Evolutionary conservation across 2,113 vertebrate species (phyloP).

Genomic region (Cynoglossus semilaevis): DNA sequence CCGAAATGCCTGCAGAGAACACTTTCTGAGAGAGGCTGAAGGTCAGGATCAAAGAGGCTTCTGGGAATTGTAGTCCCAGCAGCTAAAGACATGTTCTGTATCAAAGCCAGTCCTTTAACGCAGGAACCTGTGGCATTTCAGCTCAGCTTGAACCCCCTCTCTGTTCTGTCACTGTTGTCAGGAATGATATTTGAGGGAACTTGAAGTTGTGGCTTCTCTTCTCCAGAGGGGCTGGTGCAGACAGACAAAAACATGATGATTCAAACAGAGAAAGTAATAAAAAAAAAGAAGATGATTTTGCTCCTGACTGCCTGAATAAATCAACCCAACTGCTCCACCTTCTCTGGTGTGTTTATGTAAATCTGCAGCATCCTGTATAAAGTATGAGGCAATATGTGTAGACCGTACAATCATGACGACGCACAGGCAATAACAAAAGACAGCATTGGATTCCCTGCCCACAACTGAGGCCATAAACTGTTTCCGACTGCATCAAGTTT

Average conservation of each 20-base stretch:
- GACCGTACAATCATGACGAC: conserved; percentile 7
- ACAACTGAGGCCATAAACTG: conserved; percentile 15
- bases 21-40: no score
- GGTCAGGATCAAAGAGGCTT: no score
- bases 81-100: no score
- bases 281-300: not conserved
- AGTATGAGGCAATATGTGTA: not conserved
- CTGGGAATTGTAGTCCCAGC: no score
- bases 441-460: conserved; percentile 10
- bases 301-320: not conserved
- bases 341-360: not conserved
- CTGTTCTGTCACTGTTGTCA: no score
- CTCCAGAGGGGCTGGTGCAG: no score
- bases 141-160: no score
- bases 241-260: not conserved
- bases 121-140: no score
- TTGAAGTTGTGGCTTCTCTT: no score
- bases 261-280: not conserved
- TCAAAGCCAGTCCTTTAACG: no score
- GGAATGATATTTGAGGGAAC: no score
- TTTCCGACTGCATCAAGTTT: not conserved
- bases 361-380: not conserved
- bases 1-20: no score
- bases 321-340: not conserved
- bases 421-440: conserved; percentile 8